Evolutionary conservation across 1,140 invertebrate species (phyloP).

Genomic region (Hydropsyche tenuis): DNA sequence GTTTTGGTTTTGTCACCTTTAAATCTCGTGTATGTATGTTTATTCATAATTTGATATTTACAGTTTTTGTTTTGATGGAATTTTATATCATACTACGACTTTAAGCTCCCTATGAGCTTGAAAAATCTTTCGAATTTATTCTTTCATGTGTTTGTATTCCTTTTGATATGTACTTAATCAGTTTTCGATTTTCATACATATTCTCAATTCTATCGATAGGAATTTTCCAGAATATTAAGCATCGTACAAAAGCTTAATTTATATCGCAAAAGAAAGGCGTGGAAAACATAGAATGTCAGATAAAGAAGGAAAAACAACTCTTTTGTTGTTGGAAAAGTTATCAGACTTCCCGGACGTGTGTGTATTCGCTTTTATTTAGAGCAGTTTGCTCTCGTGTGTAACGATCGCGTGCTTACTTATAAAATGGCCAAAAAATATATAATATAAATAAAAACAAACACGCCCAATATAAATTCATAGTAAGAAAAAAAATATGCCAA

Average conservation of each 20-base stretch:
- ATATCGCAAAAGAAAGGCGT: too few relatives aligned
- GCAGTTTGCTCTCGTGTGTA: background rate
- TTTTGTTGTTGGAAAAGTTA: slow-evolving; percentile 22
- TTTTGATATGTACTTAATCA: too few relatives aligned
- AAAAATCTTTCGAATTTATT: too few relatives aligned
- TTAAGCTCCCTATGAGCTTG: too few relatives aligned
- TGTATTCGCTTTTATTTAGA: slow-evolving; percentile 13
- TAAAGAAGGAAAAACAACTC: slow-evolving; percentile 13
- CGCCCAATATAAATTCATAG: background rate
- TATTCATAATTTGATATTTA: too few relatives aligned
- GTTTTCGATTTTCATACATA: background rate
- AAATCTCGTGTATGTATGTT: too few relatives aligned
- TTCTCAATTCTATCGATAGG: background rate
- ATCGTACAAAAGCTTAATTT: background rate
- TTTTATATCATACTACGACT: too few relatives aligned
- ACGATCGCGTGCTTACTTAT: background rate
- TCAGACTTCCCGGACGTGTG: slow-evolving; percentile 17
- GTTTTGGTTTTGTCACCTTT: too few relatives aligned
- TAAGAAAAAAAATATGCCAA: background rate
- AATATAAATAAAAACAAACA: slow-evolving; percentile 1
- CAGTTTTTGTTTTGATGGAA: too few relatives aligned
- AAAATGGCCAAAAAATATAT: background rate
- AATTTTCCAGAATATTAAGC: background rate
- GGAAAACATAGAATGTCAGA: too few relatives aligned
- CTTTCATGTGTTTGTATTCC: too few relatives aligned